A percentile compares a stretch with the other conserved stretches of the same genome.
These are phyloP conservation scores for Eulemur rufifrons DNA, from an alignment of 2,113 vertebrate species.

Conservation along the genomic window DNA sequence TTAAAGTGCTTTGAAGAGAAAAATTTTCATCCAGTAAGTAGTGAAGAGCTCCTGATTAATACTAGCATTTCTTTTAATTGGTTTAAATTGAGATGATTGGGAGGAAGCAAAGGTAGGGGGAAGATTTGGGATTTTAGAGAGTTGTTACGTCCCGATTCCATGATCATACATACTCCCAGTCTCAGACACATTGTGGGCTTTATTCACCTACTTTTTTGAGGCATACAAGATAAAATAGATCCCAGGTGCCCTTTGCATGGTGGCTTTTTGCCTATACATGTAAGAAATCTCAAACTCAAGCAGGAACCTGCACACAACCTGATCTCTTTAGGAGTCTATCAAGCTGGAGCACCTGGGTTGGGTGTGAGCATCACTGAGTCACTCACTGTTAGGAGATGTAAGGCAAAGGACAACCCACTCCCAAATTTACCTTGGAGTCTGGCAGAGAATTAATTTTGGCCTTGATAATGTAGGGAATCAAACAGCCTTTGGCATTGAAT, in stretches of 20 bases:
- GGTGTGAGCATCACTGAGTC: neutral
- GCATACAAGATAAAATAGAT: neutral
- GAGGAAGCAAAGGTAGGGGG: neutral
- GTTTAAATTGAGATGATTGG: constrained; percentile 4
- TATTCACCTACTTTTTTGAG: neutral
- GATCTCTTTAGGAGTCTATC: neutral
- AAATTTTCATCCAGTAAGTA: neutral
- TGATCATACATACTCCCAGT: no score
- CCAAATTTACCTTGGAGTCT: neutral
- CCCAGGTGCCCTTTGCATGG: neutral
- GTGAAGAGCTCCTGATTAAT: constrained; percentile 21
- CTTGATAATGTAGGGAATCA: neutral
- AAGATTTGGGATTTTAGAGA: neutral
- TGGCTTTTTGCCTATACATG: neutral
- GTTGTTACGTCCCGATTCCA: neutral
- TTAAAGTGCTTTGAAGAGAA: constrained; percentile 35
- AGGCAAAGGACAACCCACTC: neutral
- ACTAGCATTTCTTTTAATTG: constrained; percentile 20
- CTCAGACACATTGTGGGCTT: neutral
- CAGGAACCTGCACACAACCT: neutral
- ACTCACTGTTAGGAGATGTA: neutral
- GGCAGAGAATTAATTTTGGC: neutral
- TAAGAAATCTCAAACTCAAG: neutral
- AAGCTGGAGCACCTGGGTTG: neutral
- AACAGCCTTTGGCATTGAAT: neutral